Evolutionary conservation across 2,888 invertebrate species (phyloP), one percentile per base, ranked within the genome.

Genomic region (Microplitis manilae): DNA sequence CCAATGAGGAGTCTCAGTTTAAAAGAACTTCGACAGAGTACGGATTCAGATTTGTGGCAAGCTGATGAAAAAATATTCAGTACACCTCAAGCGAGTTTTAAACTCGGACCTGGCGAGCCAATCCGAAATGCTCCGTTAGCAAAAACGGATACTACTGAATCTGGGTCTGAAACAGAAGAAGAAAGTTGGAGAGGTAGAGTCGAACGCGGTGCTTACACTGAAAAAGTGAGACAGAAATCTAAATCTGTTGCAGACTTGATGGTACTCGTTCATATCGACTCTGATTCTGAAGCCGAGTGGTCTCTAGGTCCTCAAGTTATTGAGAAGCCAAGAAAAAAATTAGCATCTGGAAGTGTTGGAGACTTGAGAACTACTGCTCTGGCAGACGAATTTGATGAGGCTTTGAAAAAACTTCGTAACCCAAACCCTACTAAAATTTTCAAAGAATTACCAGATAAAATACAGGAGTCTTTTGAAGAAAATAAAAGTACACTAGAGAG

Each of bases 1-100:
- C 81, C 84, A 9, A 80, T 82, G 1, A 84, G 85, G 50, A 89
- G 90, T 80, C 86, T 88, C 0, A 92, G 92, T 79, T 85, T 92
- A 15, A 91, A 91, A 61, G 95, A 95, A 85, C 90, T 95, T 0
- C 94, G 94, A 82, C 95, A 95, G 0, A 94, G 94, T 1, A 88
- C 94, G 5, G 89, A 89, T 80, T 88, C 87, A 0, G 89, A 88
- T 60, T 82, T 85, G 40, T 89, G 89, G 88, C 83, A 85, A 9
- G 83, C 85, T 5, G 85, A 86, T 2, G 88, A 87, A 0, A 84
- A 82, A 41, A 71, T 75, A 30, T 71, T 77, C 2, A 81, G 78
- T 15, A 80, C 75, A 7, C 78, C 83, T 1, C 86, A 84, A 60
- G 85, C 87, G 5, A 83, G 85, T 8, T 90, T 90, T 79, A 87